Evolutionary conservation across 2,797 vertebrate species (phyloP), one percentile per base, ranked within the genome.

Genomic region (Clangula hyemalis): DNA sequence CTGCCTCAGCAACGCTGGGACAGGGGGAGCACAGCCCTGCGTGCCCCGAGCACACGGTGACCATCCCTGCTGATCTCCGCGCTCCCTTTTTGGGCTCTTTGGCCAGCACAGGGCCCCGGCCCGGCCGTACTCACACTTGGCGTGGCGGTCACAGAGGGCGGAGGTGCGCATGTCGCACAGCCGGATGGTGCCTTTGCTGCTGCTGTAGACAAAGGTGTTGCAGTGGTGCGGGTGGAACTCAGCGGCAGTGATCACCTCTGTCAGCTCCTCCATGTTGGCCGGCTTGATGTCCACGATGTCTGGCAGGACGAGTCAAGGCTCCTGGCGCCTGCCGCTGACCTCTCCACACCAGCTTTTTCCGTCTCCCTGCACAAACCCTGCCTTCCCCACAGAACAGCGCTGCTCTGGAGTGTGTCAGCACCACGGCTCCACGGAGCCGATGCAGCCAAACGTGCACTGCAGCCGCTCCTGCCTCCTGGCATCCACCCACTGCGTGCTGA

Each of bases 271-370:
- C 99, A 99, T 99, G 98, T 99, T 99, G 96, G 98, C 97, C 0
- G 99, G 99, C 89, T 99, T 99, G 90, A 99, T 99, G 98, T 99
- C 99, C 78, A 99, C 99, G 21, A 99, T 99, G 97, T 99, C 99
- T 99, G 97, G 95, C 95, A 64, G 93, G 38, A 62, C 1, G 13
- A 41, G 97, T 99, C 97, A 99, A 98, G 98, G 98, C 89, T 85
- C 51, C 36, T 16, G 51, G 51, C 27, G 1, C 51, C 51, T 53
- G 62, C 39, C 13, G 8, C 61, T 32, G 61, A 28, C 51, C 62
- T 32, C 62, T 41, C 62, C 4, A 2, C 39, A 1, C 28, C 13
- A 20, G 8, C 30, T 32, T 16, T 30, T 41, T 43, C 13, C 36
- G 43, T 58, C 75, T 19, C 2, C 1, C 3, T 8, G 3, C 0